Base-by-base conservation (phyloP, 2,888 invertebrate species). In the Poecilus cupreus region DNA sequence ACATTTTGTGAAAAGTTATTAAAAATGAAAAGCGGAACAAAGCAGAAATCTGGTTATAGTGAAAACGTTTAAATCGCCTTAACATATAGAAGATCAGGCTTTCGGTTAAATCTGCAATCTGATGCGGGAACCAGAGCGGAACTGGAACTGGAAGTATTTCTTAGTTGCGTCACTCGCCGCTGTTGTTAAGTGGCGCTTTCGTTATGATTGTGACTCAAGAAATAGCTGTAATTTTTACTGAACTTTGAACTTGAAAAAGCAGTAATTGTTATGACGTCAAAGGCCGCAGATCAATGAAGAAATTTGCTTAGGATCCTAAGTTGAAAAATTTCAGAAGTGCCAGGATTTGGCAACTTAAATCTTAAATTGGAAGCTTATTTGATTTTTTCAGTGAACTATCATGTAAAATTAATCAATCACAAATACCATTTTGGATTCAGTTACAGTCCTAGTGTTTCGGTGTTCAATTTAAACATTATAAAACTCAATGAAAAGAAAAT, bases 11-110 rank as follows among this genome's bases (percentile, higher is more conserved):
- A 24, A 32, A 24, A 22, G 49, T 72, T 72, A 32, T 22, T 18
- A 49, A 51, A 49, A 43, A 72, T 46, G 72, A 72, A 72, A 51
- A 74, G 74, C 49, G 74, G 51, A 51, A 74, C 51, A 37, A 24
- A 24, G 64, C 13, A 64, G n/a, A 32, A 32, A 32, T 32, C 32
- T 32, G 10, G n/a, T 64, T 18, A 18, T 43, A 74, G 74, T 46
- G 74, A 46, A 74, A 74, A 49, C 51, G 24, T 37, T 68, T 68
- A 68, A 68, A 68, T 37, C 37, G 49, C 22, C 22, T 72, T 20
- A 24, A 74, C 46, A 72, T 72, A 4, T 64, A 13, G 74, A 74
- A 51, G 74, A 74, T 51, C 51, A 24, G 49, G 20, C 49, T 22
- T 49, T 46, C 24, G 49, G 26, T 26, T 49, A 49, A 43, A 72